Conservation (phyloP, 2,888 invertebrate genomes). For the Tinea trinotella region DNA sequence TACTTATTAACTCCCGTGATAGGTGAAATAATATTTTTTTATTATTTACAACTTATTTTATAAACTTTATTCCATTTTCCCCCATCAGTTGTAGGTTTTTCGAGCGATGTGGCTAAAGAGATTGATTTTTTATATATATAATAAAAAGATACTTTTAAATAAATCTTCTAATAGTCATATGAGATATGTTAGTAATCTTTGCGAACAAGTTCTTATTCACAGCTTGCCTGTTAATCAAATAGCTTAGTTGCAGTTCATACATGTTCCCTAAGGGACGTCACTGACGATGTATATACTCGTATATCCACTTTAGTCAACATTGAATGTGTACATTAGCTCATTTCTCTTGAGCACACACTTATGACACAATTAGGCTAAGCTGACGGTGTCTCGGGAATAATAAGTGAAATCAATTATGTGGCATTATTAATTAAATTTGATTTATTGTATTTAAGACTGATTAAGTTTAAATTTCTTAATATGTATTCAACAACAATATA, state of each 20-base stretch:
- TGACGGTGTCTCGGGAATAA: slow-evolving; percentile 3
- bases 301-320: slow-evolving; percentile 33
- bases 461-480: no score
- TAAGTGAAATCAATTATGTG: slow-evolving; percentile 12
- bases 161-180: no score
- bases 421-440: neutral
- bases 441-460: neutral
- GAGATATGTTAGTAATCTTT: neutral
- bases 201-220: neutral
- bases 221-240: slow-evolving; percentile 15
- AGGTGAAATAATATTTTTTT: no score
- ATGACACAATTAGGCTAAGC: slow-evolving; percentile 35
- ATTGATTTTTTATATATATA: no score
- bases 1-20: no score
- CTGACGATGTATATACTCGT: neutral
- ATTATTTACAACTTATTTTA: no score
- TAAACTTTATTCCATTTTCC: no score
- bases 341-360: slow-evolving; percentile 42
- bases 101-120: no score
- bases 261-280: slow-evolving; percentile 10
- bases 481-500: no score
- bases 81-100: no score
- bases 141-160: no score
- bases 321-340: slow-evolving; percentile 42
- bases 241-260: slow-evolving; percentile 13